Conservation (phyloP, 2,113 vertebrate species). For the Scophthalmus maximus region DNA sequence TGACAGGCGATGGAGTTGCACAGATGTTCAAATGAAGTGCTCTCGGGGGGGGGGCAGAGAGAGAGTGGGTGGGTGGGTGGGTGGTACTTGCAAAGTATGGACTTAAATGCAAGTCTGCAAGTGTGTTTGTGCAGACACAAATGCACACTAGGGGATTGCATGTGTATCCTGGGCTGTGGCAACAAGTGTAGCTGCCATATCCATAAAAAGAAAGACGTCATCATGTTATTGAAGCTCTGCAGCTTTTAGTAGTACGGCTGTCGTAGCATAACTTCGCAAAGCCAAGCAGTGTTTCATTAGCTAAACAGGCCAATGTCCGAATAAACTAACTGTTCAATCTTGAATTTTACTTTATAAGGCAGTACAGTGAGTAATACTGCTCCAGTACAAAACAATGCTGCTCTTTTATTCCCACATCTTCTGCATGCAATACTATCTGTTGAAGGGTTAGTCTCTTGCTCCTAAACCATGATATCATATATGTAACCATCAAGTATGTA, state of each 20-base stretch:
- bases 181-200: neutral
- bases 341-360: too few species aligned
- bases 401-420: too few species aligned
- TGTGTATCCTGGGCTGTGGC: neutral
- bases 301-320: neutral
- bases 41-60: neutral
- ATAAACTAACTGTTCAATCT: neutral
- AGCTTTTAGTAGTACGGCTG: too few species aligned
- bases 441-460: too few species aligned
- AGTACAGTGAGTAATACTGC: too few species aligned
- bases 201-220: neutral
- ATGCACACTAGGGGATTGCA: neutral
- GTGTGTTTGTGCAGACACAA: neutral
- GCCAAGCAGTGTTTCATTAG: neutral
- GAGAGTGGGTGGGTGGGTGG: neutral
- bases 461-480: too few species aligned
- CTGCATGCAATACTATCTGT: too few species aligned
- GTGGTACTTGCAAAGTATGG: neutral
- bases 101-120: neutral
- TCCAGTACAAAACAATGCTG: too few species aligned
- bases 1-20: slow-evolving; percentile 43
- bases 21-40: slow-evolving; percentile 39
- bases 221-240: too few species aligned
- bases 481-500: too few species aligned
- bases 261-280: neutral